Percentiles rank a stretch among this genome's conserved stretches.
Conservation (phyloP, 2,888 invertebrate species). For the Torymus texanus region DNA sequence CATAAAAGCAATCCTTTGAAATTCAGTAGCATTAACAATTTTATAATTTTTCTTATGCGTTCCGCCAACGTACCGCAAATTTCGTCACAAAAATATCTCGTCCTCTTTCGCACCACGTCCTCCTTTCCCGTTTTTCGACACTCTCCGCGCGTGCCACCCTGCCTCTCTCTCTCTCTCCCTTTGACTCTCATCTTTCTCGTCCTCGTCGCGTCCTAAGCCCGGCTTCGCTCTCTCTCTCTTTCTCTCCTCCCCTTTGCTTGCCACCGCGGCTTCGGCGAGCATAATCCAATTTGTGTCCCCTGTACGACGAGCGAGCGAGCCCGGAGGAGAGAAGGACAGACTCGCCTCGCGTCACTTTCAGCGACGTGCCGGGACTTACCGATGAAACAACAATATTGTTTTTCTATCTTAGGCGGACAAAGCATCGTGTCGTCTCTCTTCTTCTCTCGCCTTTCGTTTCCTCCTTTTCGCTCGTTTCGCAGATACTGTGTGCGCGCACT, state of each 20-base stretch:
- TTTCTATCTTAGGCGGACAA: constrained; percentile 62
- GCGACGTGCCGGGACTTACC: constrained; percentile 71
- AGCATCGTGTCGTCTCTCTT: constrained; percentile 21
- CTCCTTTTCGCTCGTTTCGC: background rate
- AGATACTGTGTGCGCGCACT: background rate
- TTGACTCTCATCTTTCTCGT: constrained; percentile 42
- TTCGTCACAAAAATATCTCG: constrained; percentile 23
- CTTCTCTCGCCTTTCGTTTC: background rate
- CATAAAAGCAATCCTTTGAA: too few species aligned
- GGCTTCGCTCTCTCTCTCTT: constrained; percentile 54
- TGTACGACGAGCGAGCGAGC: constrained; percentile 17
- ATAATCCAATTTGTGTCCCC: constrained; percentile 74
- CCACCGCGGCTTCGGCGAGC: constrained; percentile 60
- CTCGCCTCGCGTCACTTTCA: constrained; percentile 68
- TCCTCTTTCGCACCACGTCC: background rate
- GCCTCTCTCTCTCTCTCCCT: background rate
- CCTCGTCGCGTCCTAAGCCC: constrained; percentile 40
- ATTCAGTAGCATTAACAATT: too few species aligned
- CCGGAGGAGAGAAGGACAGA: constrained; percentile 47
- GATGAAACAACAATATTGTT: constrained; percentile 73
- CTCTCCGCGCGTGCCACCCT: constrained; percentile 32
- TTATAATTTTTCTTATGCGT: too few species aligned
- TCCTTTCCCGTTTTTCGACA: constrained; percentile 43
- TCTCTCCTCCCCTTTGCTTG: constrained; percentile 49
- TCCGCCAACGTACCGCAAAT: background rate